Evolutionary conservation across 2,888 invertebrate species (phyloP).

Genomic region (Drosophila gaucha): DNA sequence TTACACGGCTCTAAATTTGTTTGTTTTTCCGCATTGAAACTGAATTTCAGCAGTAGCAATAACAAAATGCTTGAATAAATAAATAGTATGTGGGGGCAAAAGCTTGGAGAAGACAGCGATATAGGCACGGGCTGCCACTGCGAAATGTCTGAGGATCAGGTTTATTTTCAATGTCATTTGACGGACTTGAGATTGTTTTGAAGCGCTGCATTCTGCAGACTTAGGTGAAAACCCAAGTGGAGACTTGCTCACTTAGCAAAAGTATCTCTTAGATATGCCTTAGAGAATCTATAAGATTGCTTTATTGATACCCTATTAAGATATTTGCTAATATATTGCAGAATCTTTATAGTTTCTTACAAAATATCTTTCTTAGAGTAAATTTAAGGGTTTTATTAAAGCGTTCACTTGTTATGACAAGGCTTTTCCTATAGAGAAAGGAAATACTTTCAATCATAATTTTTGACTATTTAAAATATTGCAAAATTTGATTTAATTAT

Average conservation of each 20-base stretch:
- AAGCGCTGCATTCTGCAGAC: background rate
- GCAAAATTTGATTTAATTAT: too few species aligned
- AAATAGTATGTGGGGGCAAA: conserved; percentile 18
- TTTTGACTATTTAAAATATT: too few species aligned
- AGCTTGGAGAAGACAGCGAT: conserved; percentile 1
- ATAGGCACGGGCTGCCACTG: conserved; percentile 40
- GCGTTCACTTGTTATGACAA: too few species aligned
- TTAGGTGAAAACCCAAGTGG: background rate
- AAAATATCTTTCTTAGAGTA: too few species aligned
- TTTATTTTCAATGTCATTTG: conserved; percentile 42
- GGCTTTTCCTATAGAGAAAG: too few species aligned
- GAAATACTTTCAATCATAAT: too few species aligned
- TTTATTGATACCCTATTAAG: too few species aligned
- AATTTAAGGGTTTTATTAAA: too few species aligned
- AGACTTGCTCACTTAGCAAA: background rate
- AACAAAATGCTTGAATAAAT: conserved; percentile 45
- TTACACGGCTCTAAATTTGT: conserved; percentile 48
- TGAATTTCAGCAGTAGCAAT: conserved; percentile 47
- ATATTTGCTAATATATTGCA: too few species aligned
- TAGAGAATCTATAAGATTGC: too few species aligned
- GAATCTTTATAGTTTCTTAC: too few species aligned
- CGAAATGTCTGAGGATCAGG: conserved; percentile 12
- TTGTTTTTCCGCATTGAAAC: conserved; percentile 18
- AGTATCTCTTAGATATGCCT: too few species aligned
- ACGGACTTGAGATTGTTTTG: background rate